Evolutionary conservation across 35 echinoderm and acorn worm genomes (phyloP), one percentile per base, ranked within the genome.

Genomic region (Lytechinus variegatus): DNA sequence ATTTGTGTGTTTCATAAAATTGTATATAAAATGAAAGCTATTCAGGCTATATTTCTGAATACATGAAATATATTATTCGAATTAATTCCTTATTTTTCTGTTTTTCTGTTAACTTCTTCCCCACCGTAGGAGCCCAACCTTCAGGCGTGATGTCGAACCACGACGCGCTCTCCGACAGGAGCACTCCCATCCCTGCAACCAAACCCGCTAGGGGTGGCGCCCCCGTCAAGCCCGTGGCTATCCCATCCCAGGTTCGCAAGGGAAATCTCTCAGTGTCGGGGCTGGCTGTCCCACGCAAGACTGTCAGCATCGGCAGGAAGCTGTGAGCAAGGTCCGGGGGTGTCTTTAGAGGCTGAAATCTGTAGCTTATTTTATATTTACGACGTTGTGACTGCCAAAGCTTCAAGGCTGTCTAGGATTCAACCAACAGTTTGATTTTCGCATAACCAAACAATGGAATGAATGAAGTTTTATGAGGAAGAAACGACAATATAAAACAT

Each of bases 231-330:
- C 96, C 86, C 10, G 87, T 94, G 27, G 94, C 94, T 13, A 95
- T 95, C 87, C 96, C 96, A 29, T 86, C 94, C 24, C 94, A 96
- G 19, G 66, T 57, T 11, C 86, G 94, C 29, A 87, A 27, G 51
- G 94, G 94, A 86, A 60, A 51, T 9, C 87, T 96, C 71, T 54
- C 96, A 1, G 89, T 96, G n/a, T 89, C 96, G 0, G 96, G 96
- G 19, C 89, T 96, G 27, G 88, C 71, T 1, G 94, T 96, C 1
- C 87, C 58, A 10, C 94, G 88, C 55, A 96, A 94, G 28, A 86
- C 89, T 3, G 87, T 94, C 8, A 3, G 56, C 3, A 53, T 44
- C 4, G 94, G 94, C 3, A 86, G 96, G 86, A 95, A 92, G 55
- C 54, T 96, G 3, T 95, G 58, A 96, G 66, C 4, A 0, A 21